These are phyloP conservation scores for Octopus bimaculoides DNA, from an alignment of 1,140 invertebrate genomes.

Conservation along the genomic window DNA sequence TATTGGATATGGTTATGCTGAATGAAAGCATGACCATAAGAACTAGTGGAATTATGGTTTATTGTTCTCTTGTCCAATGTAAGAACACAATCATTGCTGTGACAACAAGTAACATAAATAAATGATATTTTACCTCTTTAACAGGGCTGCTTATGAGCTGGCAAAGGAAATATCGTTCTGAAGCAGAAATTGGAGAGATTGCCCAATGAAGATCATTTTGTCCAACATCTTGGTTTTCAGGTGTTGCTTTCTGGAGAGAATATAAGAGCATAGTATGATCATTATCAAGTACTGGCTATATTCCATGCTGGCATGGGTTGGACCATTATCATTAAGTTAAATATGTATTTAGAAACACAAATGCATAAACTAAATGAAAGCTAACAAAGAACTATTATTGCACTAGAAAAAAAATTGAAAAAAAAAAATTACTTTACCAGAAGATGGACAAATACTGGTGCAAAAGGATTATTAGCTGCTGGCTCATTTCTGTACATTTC, in stretches of 20 bases:
- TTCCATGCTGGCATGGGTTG: no score
- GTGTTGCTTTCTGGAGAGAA: conserved; percentile 59
- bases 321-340: no score
- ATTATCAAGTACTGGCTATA: no score
- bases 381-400: no score
- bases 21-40: no score
- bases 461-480: conserved; percentile 71
- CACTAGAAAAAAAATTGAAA: no score
- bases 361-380: no score
- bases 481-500: conserved; percentile 76
- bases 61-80: no score
- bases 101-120: background rate
- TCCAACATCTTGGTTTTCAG: conserved; percentile 57
- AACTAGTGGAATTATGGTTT: no score
- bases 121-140: conserved; percentile 61
- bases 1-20: no score
- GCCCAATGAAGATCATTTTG: conserved; percentile 63
- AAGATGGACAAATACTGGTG: conserved; percentile 67
- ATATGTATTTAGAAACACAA: no score
- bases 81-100: no score
- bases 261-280: conserved; percentile 8
- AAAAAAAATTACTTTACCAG: conserved; percentile 59
- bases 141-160: conserved; percentile 64
- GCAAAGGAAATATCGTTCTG: conserved; percentile 65
- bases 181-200: conserved; percentile 61